Percentiles rank a stretch among this genome's conserved stretches.
These are phyloP conservation scores for Myotis findleyi DNA, from an alignment of 2,797 vertebrate genomes.

Conservation along the genomic window DNA sequence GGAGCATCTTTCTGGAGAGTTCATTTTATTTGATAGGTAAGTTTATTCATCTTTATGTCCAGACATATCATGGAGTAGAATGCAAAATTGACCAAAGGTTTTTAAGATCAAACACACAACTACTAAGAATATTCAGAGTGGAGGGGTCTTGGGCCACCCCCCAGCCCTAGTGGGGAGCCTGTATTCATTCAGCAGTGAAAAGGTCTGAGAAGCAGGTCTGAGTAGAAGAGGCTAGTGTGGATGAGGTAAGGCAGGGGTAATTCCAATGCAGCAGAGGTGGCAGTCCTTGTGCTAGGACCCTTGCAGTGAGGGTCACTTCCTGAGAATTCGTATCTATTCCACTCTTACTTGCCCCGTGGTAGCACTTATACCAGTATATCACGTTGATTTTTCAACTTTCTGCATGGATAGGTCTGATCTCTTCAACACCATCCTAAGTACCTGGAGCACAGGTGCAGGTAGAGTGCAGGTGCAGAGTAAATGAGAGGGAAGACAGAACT, in stretches of 20 bases:
- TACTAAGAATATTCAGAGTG: background rate
- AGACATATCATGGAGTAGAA: background rate
- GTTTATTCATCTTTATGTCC: background rate
- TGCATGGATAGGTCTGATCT: background rate
- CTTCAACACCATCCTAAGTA: background rate
- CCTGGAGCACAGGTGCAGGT: background rate
- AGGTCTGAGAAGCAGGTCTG: background rate
- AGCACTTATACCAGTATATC: background rate
- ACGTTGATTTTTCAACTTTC: background rate
- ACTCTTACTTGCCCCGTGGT: background rate
- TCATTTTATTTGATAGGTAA: conserved; percentile 26
- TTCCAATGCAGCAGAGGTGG: background rate
- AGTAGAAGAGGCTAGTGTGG: background rate
- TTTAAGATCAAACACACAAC: background rate
- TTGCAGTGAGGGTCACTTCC: background rate
- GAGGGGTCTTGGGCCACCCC: background rate
- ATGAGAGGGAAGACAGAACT: background rate
- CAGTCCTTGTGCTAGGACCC: background rate
- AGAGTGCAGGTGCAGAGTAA: background rate
- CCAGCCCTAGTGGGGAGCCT: too few relatives aligned
- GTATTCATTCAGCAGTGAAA: background rate
- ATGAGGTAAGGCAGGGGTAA: background rate
- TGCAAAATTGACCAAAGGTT: background rate
- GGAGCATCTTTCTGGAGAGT: background rate
- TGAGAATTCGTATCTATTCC: background rate